Conservation (phyloP, 92 coral and sea anemone species). For the Isaurus tuberculatus region DNA sequence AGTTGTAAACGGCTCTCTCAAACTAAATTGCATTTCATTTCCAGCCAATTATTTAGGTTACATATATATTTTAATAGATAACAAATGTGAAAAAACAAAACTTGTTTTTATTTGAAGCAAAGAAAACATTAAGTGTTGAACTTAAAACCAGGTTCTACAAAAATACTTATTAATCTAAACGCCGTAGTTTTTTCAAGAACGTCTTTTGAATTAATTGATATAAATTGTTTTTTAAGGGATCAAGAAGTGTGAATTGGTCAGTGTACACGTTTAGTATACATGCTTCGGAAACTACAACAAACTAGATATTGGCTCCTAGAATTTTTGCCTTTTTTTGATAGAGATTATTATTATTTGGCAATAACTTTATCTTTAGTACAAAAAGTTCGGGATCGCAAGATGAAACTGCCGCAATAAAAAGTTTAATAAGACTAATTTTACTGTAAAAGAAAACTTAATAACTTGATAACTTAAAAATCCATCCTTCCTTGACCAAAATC, state of each 20-base stretch:
- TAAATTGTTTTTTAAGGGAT: neutral
- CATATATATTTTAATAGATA: neutral
- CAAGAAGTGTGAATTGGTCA: neutral
- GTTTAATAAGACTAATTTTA: neutral
- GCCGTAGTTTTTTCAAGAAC: neutral
- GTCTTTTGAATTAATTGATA: neutral
- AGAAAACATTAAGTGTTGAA: neutral
- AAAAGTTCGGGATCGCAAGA: neutral
- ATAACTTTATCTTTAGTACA: neutral
- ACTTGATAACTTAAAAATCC: neutral
- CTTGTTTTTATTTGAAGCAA: neutral
- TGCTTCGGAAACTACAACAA: slow-evolving; percentile 45
- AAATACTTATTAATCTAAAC: neutral
- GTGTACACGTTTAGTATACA: neutral
- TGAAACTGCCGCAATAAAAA: neutral
- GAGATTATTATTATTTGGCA: neutral
- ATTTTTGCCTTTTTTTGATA: neutral
- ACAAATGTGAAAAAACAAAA: neutral
- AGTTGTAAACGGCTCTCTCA: neutral
- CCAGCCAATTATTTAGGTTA: neutral
- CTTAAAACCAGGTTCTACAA: neutral
- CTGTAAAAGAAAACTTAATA: neutral
- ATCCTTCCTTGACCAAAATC: neutral
- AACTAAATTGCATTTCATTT: neutral
- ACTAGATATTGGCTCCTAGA: neutral